phyloP scores from a whole-genome alignment of 2,797 vertebrate genomes.

The Mus minutoides region DNA sequence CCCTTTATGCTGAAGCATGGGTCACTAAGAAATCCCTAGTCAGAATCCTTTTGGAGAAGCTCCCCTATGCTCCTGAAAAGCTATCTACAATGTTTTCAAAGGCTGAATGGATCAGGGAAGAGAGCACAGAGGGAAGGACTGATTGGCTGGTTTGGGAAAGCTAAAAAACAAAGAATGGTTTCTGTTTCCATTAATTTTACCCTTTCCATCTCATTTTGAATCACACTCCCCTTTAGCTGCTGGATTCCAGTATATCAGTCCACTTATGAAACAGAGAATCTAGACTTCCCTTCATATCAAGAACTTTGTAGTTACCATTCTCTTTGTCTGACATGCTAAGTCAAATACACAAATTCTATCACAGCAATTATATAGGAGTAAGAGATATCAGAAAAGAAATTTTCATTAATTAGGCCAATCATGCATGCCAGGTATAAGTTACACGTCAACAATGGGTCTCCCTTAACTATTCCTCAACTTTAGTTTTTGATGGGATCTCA shows the following conservation, averaged over 20 bases:
- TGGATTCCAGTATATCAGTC: neutral
- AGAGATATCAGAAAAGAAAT: neutral
- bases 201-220: neutral
- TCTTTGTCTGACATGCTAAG: neutral
- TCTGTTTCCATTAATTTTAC: neutral
- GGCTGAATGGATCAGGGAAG: neutral
- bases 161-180: neutral
- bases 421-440: neutral
- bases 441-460: neutral
- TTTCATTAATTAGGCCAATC: constrained; percentile 26
- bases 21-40: neutral
- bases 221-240: neutral
- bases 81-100: neutral
- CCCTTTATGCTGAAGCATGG: neutral
- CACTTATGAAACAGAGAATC: neutral
- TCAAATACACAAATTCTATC: neutral
- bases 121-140: neutral
- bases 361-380: neutral
- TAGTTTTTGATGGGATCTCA: neutral
- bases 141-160: neutral
- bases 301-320: neutral
- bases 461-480: neutral
- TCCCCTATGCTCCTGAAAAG: neutral
- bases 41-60: neutral
- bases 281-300: neutral